Conservation (phyloP, 2,888 invertebrate species). For the Agrochola circellaris region DNA sequence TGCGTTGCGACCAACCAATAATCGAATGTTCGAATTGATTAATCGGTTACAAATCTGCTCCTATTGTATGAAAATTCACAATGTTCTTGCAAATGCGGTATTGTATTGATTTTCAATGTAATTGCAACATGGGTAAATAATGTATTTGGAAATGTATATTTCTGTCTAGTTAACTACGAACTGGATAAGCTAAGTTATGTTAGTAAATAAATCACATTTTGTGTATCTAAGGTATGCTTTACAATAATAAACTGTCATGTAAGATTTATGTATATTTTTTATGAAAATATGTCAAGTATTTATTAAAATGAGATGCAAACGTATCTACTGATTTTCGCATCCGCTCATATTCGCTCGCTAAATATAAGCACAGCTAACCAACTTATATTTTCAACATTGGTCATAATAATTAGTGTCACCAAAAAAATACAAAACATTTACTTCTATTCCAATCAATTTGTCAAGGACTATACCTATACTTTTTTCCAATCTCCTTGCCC, state of each 20-base stretch:
- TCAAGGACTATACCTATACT: neutral
- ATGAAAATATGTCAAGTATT: neutral
- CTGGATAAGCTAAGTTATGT: neutral
- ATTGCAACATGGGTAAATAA: conserved; percentile 38
- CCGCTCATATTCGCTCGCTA: conserved; percentile 4
- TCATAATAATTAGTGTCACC: neutral
- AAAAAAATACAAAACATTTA: conserved; percentile 1
- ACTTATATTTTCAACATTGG: neutral
- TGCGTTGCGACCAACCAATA: conserved; percentile 48
- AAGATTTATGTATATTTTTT: neutral
- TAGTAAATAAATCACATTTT: neutral
- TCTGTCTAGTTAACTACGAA: neutral
- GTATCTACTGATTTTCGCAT: conserved; percentile 12
- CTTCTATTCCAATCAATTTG: neutral
- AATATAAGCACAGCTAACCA: neutral
- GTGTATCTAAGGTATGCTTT: neutral
- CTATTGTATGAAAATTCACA: conserved; percentile 60
- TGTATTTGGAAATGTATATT: conserved; percentile 11
- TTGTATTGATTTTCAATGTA: conserved; percentile 50
- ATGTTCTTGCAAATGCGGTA: conserved; percentile 42
- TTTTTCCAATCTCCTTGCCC: conserved; percentile 2
- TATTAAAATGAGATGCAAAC: neutral
- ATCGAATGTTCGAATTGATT: conserved; percentile 57
- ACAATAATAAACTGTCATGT: neutral
- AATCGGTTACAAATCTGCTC: conserved; percentile 59